Evolutionary conservation across 2,113 vertebrate species (phyloP).

Genomic region (Neotragus moschatus): DNA sequence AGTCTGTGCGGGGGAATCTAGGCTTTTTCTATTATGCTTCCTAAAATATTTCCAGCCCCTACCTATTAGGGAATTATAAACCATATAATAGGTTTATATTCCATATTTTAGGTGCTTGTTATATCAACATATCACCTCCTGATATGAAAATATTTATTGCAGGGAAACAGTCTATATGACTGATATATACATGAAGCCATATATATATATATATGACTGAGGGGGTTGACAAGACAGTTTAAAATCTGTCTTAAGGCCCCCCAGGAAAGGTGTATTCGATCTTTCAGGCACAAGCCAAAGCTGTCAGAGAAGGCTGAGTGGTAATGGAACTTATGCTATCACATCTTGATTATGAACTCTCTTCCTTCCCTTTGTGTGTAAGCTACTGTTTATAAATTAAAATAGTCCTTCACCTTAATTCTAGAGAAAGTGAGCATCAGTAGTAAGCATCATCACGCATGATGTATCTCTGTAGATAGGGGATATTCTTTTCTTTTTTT

Average conservation of each 20-base stretch:
- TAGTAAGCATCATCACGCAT: neutral
- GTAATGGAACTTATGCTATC: neutral
- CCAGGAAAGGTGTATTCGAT: neutral
- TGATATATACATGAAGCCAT: neutral
- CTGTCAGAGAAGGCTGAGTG: neutral
- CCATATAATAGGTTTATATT: neutral
- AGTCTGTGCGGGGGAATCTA: neutral
- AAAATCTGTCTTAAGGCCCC: neutral
- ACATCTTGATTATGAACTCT: neutral
- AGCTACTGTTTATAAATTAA: neutral
- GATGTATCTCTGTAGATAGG: neutral
- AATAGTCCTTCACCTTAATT: neutral
- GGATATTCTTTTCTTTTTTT: neutral
- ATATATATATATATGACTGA: neutral
- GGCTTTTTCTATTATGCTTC: neutral
- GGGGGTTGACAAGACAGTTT: neutral
- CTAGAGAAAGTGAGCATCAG: neutral
- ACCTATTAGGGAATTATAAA: neutral
- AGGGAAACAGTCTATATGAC: neutral
- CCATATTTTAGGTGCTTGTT: neutral
- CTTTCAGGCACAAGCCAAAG: neutral
- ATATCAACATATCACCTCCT: neutral
- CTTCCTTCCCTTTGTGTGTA: neutral
- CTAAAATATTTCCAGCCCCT: neutral
- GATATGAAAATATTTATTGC: neutral